Evolutionary conservation across 2,113 vertebrate species (phyloP).

Genomic region (Hoplias malabaricus): DNA sequence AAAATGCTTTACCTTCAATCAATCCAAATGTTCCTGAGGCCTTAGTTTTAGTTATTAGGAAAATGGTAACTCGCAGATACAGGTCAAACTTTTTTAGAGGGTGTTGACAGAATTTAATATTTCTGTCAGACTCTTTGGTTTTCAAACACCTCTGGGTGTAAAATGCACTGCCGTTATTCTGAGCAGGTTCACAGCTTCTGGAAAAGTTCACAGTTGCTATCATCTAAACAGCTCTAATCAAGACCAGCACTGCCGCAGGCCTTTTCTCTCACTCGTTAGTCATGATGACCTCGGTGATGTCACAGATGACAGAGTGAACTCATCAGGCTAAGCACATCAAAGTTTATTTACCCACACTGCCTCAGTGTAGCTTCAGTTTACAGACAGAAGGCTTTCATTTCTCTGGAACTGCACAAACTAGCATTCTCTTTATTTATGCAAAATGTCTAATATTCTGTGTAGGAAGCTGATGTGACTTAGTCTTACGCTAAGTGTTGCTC

Average conservation of each 20-base stretch:
- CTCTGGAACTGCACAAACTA: slow-evolving; percentile 22
- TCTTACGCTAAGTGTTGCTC: slow-evolving; percentile 64
- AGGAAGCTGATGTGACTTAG: slow-evolving; percentile 61
- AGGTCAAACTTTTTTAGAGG: slow-evolving; percentile 4
- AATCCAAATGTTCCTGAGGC: not conserved
- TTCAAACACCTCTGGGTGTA: slow-evolving; percentile 28
- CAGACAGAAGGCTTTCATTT: slow-evolving; percentile 36
- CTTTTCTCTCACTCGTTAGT: slow-evolving; percentile 35
- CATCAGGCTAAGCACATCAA: slow-evolving; percentile 56
- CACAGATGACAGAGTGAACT: slow-evolving; percentile 11
- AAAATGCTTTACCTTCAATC: too few species aligned
- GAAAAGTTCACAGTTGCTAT: slow-evolving; percentile 11
- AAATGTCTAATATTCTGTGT: slow-evolving; percentile 62
- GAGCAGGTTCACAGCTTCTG: slow-evolving; percentile 20
- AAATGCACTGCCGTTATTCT: not conserved
- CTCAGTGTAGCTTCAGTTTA: slow-evolving; percentile 35
- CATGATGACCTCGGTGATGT: slow-evolving; percentile 35
- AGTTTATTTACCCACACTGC: slow-evolving; percentile 57
- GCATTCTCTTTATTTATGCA: slow-evolving; percentile 55
- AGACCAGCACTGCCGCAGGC: not conserved
- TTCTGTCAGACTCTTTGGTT: slow-evolving; percentile 19
- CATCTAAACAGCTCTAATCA: slow-evolving; percentile 40
- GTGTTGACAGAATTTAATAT: slow-evolving; percentile 11
- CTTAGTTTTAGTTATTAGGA: not conserved
- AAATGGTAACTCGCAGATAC: not conserved